Evolutionary conservation across 2,888 invertebrate genomes (phyloP).

Genomic region (Cactoblastis cactorum): DNA sequence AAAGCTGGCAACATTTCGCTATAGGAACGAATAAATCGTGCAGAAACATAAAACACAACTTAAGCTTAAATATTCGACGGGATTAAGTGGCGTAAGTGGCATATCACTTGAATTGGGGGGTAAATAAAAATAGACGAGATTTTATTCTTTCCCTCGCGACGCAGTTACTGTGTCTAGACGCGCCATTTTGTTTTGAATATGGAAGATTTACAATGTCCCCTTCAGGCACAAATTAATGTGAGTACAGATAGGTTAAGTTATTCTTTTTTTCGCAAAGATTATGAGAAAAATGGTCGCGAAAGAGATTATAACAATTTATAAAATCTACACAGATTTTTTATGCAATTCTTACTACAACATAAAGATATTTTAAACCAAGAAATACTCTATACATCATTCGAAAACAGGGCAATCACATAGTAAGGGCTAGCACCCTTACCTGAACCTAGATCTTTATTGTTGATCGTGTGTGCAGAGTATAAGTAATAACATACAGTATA

Average conservation of each 20-base stretch:
- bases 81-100: conserved; percentile 10
- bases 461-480: no score
- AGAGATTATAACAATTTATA: no score
- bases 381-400: no score
- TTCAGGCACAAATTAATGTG: neutral
- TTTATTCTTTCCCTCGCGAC: neutral
- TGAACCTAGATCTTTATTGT: no score
- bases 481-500: no score
- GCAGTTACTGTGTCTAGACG: conserved; percentile 4
- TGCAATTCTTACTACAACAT: no score
- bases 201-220: neutral
- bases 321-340: no score
- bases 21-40: conserved; percentile 8
- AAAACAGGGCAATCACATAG: no score
- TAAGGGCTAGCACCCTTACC: no score
- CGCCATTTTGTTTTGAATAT: conserved; percentile 2
- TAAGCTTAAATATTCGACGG: neutral
- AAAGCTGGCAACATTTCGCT: conserved; percentile 6
- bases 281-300: no score
- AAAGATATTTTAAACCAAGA: no score
- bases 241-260: neutral
- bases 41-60: conserved; percentile 5
- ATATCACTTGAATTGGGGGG: conserved; percentile 8
- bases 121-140: neutral
- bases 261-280: no score